A percentile compares a stretch with the other conserved stretches of the same genome.
Conservation (phyloP, 2,797 vertebrate species). For the Gypaetus barbatus region DNA sequence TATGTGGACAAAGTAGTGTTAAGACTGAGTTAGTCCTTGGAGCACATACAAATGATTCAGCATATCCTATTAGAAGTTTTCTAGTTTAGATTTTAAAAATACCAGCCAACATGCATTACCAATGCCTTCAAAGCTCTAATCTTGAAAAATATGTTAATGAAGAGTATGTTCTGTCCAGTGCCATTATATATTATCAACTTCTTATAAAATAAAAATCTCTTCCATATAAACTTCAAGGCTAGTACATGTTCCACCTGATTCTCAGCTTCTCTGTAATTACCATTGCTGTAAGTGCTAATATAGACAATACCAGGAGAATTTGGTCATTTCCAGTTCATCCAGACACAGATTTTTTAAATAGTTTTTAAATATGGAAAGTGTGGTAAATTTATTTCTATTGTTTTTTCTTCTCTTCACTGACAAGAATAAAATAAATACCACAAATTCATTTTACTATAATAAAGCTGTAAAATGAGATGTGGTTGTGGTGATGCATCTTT, state of each 20-base stretch:
- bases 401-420: not conserved
- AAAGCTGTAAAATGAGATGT: not conserved
- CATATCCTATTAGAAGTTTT: not conserved
- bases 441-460: not conserved
- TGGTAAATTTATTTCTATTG: not conserved
- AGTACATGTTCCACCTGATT: not conserved
- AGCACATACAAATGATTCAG: not conserved
- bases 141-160: not conserved
- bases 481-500: not conserved
- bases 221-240: not conserved
- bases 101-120: not conserved
- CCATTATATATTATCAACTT: not conserved
- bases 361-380: not conserved
- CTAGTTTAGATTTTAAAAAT: not conserved
- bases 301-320: not conserved
- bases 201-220: not conserved
- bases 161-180: not conserved
- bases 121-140: not conserved
- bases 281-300: not conserved
- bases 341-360: not conserved
- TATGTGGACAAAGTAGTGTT: not conserved
- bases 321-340: not conserved
- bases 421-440: not conserved
- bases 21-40: not conserved
- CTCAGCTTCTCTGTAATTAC: not conserved